phyloP scores from a whole-genome alignment of 2,797 vertebrate genomes.

The Pipistrellus nathusii region DNA sequence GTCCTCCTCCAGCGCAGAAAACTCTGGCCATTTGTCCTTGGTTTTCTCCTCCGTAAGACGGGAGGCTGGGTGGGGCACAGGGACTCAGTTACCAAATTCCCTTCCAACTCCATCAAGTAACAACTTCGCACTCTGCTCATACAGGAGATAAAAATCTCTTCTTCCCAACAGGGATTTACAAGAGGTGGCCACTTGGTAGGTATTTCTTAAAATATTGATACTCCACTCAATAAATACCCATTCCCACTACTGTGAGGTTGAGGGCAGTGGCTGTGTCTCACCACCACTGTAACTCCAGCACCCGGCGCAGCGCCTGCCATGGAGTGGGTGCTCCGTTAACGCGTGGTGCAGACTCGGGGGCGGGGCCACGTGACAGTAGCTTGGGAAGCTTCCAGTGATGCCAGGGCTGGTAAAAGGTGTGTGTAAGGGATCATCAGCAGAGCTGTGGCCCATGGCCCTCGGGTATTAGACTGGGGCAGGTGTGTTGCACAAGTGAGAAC shows the following conservation, averaged over 20 bases:
- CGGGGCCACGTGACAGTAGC: background rate
- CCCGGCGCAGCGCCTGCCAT: background rate
- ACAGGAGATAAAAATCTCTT: background rate
- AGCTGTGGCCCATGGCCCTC: background rate
- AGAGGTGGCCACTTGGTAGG: background rate
- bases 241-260: background rate
- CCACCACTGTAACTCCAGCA: background rate
- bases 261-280: background rate
- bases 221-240: background rate
- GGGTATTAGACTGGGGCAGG: background rate
- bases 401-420: background rate
- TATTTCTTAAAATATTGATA: conserved; percentile 29
- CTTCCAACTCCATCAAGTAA: background rate
- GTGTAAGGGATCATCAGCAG: background rate
- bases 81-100: background rate
- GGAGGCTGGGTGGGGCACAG: too few species aligned
- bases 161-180: conserved; percentile 21
- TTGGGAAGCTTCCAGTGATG: background rate
- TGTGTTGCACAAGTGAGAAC: background rate
- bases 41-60: conserved; percentile 4
- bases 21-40: background rate
- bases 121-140: background rate
- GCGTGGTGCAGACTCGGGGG: background rate
- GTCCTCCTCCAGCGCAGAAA: background rate
- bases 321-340: background rate